These are phyloP conservation scores for Steinernema scapterisci DNA, from an alignment of 2,888 invertebrate species.

Conservation along the genomic window DNA sequence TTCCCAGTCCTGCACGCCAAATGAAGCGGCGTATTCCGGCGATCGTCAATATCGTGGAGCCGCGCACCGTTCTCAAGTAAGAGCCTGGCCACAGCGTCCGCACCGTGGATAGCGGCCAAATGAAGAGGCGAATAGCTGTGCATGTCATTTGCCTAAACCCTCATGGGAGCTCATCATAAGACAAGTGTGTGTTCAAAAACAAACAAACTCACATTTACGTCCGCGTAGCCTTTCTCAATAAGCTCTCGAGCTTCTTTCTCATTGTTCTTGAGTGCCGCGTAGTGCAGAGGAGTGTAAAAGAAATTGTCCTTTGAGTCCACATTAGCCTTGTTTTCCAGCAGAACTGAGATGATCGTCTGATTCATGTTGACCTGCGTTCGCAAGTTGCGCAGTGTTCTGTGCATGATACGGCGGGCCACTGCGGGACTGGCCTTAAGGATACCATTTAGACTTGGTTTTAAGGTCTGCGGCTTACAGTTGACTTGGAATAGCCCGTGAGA, in stretches of 20 bases:
- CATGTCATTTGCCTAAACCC: not conserved
- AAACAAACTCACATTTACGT: conserved; percentile 37
- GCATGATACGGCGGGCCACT: not conserved
- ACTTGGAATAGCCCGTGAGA: not conserved
- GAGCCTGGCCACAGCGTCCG: not conserved
- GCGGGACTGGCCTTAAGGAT: not conserved
- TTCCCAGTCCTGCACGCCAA: not conserved
- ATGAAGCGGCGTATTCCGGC: conserved; percentile 39
- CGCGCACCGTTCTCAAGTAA: conserved; percentile 37
- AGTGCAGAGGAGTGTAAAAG: conserved; percentile 47
- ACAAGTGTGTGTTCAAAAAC: no score
- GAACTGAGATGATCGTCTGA: conserved; percentile 14
- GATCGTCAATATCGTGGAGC: conserved; percentile 41
- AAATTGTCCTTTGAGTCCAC: conserved; percentile 41
- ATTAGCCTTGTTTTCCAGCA: not conserved
- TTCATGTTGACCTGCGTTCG: not conserved
- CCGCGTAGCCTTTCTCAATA: conserved; percentile 33
- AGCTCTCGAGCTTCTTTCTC: conserved; percentile 40
- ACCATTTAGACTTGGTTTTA: conserved; percentile 35
- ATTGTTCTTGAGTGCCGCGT: conserved; percentile 50
- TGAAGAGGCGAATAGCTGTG: conserved; percentile 14
- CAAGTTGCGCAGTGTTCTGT: not conserved
- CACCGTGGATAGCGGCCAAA: conserved; percentile 33
- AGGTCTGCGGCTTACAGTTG: not conserved
- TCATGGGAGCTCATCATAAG: not conserved